Percentiles rank a stretch among this genome's conserved stretches.
Evolutionary conservation across 2,113 vertebrate genomes (phyloP).

Genomic region (Channa argus): DNA sequence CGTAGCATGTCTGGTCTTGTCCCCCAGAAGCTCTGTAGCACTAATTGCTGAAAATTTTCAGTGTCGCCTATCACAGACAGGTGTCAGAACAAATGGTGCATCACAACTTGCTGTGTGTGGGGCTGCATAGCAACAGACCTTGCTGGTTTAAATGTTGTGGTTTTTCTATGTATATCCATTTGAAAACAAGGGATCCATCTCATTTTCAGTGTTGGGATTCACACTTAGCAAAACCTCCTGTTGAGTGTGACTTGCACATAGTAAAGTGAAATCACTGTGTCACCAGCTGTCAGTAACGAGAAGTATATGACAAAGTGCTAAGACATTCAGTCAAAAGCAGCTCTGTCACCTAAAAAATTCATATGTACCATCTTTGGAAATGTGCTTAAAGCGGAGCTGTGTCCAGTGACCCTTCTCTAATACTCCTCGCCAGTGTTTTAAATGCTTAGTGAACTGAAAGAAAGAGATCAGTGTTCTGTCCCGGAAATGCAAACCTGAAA

Average conservation of each 20-base stretch:
- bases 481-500: constrained; percentile 52
- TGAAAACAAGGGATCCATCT: background rate
- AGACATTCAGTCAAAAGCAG: constrained; percentile 20
- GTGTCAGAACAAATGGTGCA: no score
- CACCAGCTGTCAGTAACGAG: constrained; percentile 19
- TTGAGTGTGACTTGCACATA: background rate
- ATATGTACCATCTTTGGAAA: constrained; percentile 25
- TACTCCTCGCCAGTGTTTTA: constrained; percentile 42
- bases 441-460: constrained; percentile 34
- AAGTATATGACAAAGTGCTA: constrained; percentile 9
- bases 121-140: no score
- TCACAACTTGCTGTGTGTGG: no score
- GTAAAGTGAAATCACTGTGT: background rate
- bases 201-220: background rate
- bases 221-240: background rate
- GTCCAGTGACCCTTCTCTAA: constrained; percentile 48
- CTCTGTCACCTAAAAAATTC: constrained; percentile 41
- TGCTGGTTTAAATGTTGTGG: no score
- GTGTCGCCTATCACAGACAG: no score
- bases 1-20: no score
- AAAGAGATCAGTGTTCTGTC: constrained; percentile 30
- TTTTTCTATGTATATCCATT: background rate
- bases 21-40: no score
- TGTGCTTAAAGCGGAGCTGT: constrained; percentile 21
- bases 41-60: no score